Percentiles rank a stretch among this genome's conserved stretches.
phyloP scores from a whole-genome alignment of 2,113 vertebrate genomes.

The Andinoacara biseriatus region DNA sequence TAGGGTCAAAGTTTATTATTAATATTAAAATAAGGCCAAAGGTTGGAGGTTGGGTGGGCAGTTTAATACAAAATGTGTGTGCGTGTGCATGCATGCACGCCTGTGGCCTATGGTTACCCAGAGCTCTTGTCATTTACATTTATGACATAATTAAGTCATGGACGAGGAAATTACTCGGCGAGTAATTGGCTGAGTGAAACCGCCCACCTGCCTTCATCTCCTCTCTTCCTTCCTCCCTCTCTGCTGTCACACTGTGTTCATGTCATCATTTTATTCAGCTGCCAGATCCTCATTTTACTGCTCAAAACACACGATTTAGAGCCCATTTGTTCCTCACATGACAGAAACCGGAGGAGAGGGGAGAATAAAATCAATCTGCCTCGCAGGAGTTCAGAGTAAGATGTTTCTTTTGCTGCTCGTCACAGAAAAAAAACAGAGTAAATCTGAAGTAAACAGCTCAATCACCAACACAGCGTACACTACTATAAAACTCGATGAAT shows the following conservation, averaged over 20 bases:
- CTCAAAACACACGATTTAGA: slow-evolving; percentile 5
- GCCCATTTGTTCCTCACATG: not conserved
- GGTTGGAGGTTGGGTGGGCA: not conserved
- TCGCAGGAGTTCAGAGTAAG: not conserved
- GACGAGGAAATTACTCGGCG: slow-evolving; percentile 56
- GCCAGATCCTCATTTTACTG: not conserved
- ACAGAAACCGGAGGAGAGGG: not conserved
- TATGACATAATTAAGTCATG: slow-evolving; percentile 61
- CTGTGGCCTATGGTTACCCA: slow-evolving; percentile 28
- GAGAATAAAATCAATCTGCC: not conserved
- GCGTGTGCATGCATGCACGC: not conserved
- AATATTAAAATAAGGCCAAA: not conserved
- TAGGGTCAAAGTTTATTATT: not conserved
- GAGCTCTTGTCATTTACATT: slow-evolving; percentile 51
- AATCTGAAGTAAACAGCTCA: slow-evolving; percentile 1
- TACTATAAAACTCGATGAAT: not conserved
- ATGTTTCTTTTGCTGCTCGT: not conserved
- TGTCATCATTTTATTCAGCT: not conserved
- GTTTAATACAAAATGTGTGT: not conserved
- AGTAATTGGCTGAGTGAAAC: slow-evolving; percentile 51
- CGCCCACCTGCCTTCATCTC: slow-evolving; percentile 44
- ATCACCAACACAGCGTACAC: not conserved
- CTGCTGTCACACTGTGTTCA: not conserved
- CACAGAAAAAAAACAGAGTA: not conserved
- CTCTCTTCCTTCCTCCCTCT: slow-evolving; percentile 35